These are phyloP conservation scores for Drosophila athabasca DNA, from an alignment of 1,140 invertebrate genomes.

Conservation along the genomic window DNA sequence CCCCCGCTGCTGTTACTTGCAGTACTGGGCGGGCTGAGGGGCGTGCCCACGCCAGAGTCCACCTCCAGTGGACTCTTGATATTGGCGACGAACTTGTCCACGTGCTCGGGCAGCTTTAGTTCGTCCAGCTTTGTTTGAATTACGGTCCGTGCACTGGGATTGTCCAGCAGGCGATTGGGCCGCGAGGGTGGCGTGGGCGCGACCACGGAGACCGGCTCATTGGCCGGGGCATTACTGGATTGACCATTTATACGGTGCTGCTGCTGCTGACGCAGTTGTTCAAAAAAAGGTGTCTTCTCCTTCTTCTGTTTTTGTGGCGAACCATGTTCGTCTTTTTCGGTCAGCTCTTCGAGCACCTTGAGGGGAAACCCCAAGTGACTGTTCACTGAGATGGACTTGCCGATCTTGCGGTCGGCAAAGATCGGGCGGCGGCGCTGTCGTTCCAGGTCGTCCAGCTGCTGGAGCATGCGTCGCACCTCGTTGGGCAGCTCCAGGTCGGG, in stretches of 20 bases:
- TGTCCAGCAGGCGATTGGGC: conserved; percentile 76
- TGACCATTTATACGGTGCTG: conserved; percentile 50
- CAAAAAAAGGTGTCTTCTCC: conserved; percentile 84
- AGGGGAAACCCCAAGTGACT: conserved; percentile 84
- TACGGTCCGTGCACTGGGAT: conserved; percentile 47
- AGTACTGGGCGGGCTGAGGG: conserved; percentile 82
- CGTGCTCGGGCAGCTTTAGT: conserved; percentile 84
- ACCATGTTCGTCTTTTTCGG: conserved; percentile 84
- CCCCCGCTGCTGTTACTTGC: conserved; percentile 64
- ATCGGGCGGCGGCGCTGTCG: conserved; percentile 78
- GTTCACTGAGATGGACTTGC: conserved; percentile 82
- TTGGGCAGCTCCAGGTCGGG: conserved; percentile 87
- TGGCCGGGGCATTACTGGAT: conserved; percentile 17
- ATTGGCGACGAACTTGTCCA: conserved; percentile 82
- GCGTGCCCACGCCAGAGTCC: conserved; percentile 85
- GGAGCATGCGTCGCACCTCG: conserved; percentile 87
- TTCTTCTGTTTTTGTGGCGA: conserved; percentile 83
- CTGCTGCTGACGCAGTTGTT: conserved; percentile 79
- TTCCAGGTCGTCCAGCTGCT: conserved; percentile 85
- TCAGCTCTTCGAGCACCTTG: conserved; percentile 85
- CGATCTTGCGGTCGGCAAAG: conserved; percentile 82
- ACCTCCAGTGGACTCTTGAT: conserved; percentile 84
- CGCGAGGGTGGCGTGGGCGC: conserved; percentile 52
- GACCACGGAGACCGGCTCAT: conserved; percentile 1
- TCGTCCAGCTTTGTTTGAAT: conserved; percentile 76